Evolutionary conservation across 1,140 invertebrate species (phyloP).

Genomic region (Drosophila rhopaloa): DNA sequence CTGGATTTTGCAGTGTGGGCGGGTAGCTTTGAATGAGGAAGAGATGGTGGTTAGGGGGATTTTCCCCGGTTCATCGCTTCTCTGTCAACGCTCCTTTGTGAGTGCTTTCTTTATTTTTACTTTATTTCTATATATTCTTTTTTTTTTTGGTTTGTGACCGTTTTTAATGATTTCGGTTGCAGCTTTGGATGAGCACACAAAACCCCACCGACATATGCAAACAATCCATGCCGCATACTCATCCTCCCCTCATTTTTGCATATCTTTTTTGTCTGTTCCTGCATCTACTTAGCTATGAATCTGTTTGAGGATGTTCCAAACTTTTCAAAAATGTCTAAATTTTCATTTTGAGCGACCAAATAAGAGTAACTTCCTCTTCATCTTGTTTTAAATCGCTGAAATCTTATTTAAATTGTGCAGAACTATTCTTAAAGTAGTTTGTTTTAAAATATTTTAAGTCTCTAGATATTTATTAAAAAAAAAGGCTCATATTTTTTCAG

Average conservation of each 20-base stretch:
- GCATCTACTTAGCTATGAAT: conserved; percentile 24
- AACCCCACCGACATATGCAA: conserved; percentile 36
- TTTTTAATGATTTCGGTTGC: conserved; percentile 77
- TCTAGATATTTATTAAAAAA: too few species aligned
- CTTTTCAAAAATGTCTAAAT: conserved; percentile 5
- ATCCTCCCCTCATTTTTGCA: background rate
- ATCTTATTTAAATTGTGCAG: too few species aligned
- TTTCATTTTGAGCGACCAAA: background rate
- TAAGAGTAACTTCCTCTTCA: too few species aligned
- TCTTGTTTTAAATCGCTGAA: too few species aligned
- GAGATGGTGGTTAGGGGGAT: background rate
- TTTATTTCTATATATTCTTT: conserved; percentile 41
- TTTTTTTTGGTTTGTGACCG: conserved; percentile 52
- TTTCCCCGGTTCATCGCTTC: conserved; percentile 15
- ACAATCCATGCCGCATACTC: conserved; percentile 23
- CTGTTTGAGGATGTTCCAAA: conserved; percentile 23
- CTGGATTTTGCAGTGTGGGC: conserved; percentile 8
- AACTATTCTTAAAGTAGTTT: too few species aligned
- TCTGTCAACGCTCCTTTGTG: conserved; percentile 26
- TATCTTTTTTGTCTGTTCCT: conserved; percentile 1
- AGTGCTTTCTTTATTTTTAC: conserved; percentile 35
- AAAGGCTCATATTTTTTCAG: too few species aligned
- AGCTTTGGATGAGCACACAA: conserved; percentile 53
- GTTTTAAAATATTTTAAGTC: too few species aligned
- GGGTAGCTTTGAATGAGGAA: background rate